phyloP scores from a whole-genome alignment of 2,888 invertebrate genomes.

The Agonum fuliginosum region DNA sequence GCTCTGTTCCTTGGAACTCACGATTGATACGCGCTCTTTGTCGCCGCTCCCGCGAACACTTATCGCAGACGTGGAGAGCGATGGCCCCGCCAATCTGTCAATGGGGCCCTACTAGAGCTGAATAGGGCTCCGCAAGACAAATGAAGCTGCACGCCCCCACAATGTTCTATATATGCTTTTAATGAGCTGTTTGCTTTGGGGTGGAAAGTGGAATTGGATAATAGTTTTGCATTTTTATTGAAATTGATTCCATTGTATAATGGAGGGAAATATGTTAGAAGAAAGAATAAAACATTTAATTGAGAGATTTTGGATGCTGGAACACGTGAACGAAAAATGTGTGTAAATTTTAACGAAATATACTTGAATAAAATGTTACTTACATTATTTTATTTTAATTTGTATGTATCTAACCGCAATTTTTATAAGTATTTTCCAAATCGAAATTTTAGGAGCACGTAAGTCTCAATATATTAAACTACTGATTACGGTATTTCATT shows the following conservation, averaged over 20 bases:
- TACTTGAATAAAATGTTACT: too few relatives aligned
- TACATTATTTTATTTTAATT: too few relatives aligned
- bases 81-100: conserved; percentile 9
- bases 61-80: conserved; percentile 40
- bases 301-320: too few relatives aligned
- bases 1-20: background rate
- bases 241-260: conserved; percentile 9
- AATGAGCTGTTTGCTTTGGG: conserved; percentile 33
- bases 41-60: conserved; percentile 47
- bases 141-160: conserved; percentile 27
- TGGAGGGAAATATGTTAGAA: too few relatives aligned
- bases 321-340: too few relatives aligned
- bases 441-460: too few relatives aligned
- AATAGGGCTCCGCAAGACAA: conserved; percentile 12
- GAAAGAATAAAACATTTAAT: too few relatives aligned
- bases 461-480: too few relatives aligned
- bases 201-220: background rate
- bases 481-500: too few relatives aligned
- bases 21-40: conserved; percentile 52
- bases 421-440: too few relatives aligned
- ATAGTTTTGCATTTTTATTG: conserved; percentile 34
- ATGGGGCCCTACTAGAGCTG: background rate
- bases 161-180: conserved; percentile 23
- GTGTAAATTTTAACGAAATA: too few relatives aligned
- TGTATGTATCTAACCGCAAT: too few relatives aligned